phyloP scores from a whole-genome alignment of 2,797 vertebrate genomes.

The Emys orbicularis region DNA sequence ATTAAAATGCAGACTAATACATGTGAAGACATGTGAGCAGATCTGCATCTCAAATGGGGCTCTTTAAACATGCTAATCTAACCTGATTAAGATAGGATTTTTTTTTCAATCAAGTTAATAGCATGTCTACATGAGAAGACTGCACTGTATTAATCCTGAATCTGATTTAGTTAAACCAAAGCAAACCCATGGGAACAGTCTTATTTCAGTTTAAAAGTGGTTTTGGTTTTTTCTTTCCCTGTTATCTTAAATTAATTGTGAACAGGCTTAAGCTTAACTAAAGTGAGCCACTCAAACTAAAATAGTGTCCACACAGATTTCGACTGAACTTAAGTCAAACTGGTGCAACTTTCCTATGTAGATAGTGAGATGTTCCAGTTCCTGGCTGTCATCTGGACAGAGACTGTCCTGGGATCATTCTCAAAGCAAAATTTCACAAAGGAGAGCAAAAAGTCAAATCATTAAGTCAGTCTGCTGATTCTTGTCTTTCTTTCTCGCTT shows the following conservation, averaged over 20 bases:
- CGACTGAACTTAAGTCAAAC: not conserved
- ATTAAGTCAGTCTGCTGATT: not conserved
- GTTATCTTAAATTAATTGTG: not conserved
- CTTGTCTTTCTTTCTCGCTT: not conserved
- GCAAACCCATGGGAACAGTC: not conserved
- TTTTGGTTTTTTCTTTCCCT: not conserved
- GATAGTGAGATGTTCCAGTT: not conserved
- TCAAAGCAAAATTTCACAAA: not conserved
- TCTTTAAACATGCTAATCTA: not conserved
- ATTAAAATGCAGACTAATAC: not conserved
- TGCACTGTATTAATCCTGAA: not conserved
- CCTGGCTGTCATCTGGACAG: not conserved
- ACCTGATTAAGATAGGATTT: not conserved
- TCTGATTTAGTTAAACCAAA: not conserved
- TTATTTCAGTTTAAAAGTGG: not conserved
- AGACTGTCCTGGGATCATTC: not conserved
- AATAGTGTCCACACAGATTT: not conserved
- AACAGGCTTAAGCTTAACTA: not conserved
- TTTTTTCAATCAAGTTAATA: not conserved
- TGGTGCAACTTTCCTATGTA: not conserved
- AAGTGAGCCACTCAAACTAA: not conserved
- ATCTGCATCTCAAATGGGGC: not conserved
- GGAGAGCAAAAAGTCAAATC: not conserved
- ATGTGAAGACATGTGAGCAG: not conserved
- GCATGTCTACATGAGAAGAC: not conserved